Base-by-base conservation (phyloP, 2,113 vertebrate species). In the Chamaetylas fuelleborni region DNA sequence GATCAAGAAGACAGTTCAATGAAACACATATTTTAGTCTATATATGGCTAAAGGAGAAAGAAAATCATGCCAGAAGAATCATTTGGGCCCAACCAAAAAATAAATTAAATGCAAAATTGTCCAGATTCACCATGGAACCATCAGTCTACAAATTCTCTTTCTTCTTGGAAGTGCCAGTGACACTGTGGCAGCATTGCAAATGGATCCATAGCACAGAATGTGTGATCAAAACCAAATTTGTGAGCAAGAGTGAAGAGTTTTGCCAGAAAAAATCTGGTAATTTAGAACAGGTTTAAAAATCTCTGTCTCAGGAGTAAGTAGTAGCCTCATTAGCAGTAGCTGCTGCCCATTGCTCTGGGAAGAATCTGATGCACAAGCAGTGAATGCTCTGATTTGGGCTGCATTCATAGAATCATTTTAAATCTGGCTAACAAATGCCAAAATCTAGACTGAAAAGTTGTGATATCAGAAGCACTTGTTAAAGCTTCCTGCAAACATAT, bases 401-500 rank as follows among this genome's bases (percentile, higher is more conserved):
- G 31, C 19, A 8, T 25, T 50, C 14, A 24, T 11, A 14, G 31
- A 53, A 43, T 9, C 8, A 0, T 28, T 96, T 86, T 22, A 83
- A 81, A 57, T 78, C 48, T 24, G 64, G 31, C 47, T 28, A 92
- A 64, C 15, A 81, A 86, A 66, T 58, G 69, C 13, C 74, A 69
- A 74, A 86, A 42, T 25, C 64, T 67, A 81, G 85, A 58, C 60
- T 74, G 76, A 40, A 79, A 86, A 72, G 61, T 56, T 83, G 28
- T 86, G 67, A 24, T 74, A 31, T 24, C 28, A 90, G 51, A 42
- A 70, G 64, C 31, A 31, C 51, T 76, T 48, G 64, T 31, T 82
- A 62, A 86, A 88, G 79, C 53, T 48, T 40, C 58, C 79, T 88
- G 88, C 64, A 95, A 92, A 86, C 34, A 28, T 8, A 19, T 73